Conservation (phyloP, 1,140 invertebrate genomes). For the Rhyacophila brunnea region DNA sequence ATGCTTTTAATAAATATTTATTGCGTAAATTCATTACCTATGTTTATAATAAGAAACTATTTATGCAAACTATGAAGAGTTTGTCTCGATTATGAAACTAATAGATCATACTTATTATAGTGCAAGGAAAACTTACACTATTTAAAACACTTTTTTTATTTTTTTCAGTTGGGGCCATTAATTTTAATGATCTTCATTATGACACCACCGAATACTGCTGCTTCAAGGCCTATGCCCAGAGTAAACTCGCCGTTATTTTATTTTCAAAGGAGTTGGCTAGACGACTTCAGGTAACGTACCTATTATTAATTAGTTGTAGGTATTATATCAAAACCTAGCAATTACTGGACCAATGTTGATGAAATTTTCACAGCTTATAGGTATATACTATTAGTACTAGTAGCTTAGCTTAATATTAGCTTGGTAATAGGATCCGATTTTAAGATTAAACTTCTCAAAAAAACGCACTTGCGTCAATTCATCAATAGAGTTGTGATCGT, state of each 20-base stretch:
- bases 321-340: no score
- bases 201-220: slow-evolving; percentile 61
- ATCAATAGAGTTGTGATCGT: no score
- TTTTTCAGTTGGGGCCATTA: slow-evolving; percentile 59
- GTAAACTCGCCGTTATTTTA: slow-evolving; percentile 75
- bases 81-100: no score
- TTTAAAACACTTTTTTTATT: no score
- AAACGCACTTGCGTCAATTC: no score
- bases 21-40: no score
- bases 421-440: neutral
- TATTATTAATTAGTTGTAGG: neutral
- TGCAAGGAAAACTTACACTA: no score
- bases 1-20: no score
- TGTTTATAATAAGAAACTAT: no score
- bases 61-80: no score
- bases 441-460: neutral
- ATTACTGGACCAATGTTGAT: no score
- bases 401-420: neutral
- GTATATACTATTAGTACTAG: neutral
- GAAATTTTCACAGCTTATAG: slow-evolving; percentile 1
- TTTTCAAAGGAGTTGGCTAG: slow-evolving; percentile 65
- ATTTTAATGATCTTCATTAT: slow-evolving; percentile 69
- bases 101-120: no score
- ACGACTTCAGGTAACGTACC: slow-evolving; percentile 50
- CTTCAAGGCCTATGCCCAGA: slow-evolving; percentile 62